Evolutionary conservation across 2,797 vertebrate genomes (phyloP), one percentile per base, ranked within the genome.

Genomic region (Thamnophis elegans): DNA sequence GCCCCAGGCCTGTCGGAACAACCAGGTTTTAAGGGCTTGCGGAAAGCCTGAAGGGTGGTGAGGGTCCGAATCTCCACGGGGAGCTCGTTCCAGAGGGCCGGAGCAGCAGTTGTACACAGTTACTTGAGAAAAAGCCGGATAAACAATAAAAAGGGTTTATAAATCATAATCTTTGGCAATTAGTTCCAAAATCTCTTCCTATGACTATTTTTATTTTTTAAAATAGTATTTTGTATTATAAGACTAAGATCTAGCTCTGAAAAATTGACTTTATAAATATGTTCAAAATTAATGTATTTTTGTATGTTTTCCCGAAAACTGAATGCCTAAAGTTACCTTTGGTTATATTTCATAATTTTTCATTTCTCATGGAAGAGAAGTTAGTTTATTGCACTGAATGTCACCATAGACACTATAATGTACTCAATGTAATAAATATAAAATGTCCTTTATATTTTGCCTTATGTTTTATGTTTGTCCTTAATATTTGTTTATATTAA

Each of bases 291-390:
- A n/a, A n/a, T 65, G 12, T 65, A 65, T 65, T 88, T 65, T 88
- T 88, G 36, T 89, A 60, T 85, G 8, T 54, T 89, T 85, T 32
- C 22, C 25, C 55, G 20, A 91, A 87, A 53, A 32, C 22, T 87
- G 91, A 87, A 91, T 87, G 32, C 68, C 89, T 89, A 62, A 92
- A 36, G 87, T 91, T 51, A 91, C 9, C 12, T 62, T 60, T 60
- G 8, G 53, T 32, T 89, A 82, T 82, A 32, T 60, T 89, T 85
- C 22, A 85, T 6, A 42, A 32, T 55, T 62, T 65, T 58, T 62
- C 85, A 89, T 47, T 89, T 53, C 20, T 62, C 32, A 14, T 36
- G 13, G 54, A 60, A 62, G n/a, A 55, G 53, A 36, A 78, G 42
- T 20, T 73, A 20, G 3, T 18, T 36, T 78, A 42, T 22, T 78